Base-by-base conservation (phyloP, 2,888 invertebrate genomes). In the Agonopterix heracliana region DNA sequence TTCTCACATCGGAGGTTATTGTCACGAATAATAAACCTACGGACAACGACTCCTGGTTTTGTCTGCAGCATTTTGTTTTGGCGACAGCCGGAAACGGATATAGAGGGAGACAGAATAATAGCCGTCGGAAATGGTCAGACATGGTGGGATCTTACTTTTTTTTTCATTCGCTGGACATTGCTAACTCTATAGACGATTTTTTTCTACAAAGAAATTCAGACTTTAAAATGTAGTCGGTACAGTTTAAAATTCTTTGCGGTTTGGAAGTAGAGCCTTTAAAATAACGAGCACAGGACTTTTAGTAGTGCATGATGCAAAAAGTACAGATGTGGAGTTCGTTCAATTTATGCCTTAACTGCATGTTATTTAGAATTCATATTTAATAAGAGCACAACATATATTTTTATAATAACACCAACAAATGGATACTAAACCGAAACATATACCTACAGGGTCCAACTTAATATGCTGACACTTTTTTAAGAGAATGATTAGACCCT, bases 111-210 rank as follows among this genome's bases (percentile, higher is more conserved):
- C 87, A 78, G 87, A 88, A 88, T 88, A 88, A 88, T 87, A 82
- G 88, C 85, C 81, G 81, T 79, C 87, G 88, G 88, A 88, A 86
- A 88, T 86, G 88, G 88, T 88, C 88, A 88, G 87, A 86, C 87
- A 84, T 85, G 84, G 78, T 68, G 78, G 77, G 78, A 70, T 81
- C 81, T 82, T 82, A 72, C 69, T 82, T 86, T 83, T 85, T 85
- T 82, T 70, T 75, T 71, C 64, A 59, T 76, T 61, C 65, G 53
- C 81, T 86, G 87, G 83, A 82, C 87, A 78, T 72, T 67, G 78
- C 75, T 74, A 77, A 78, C 78, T 81, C 72, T 79, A 81, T 79
- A 72, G 59, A 66, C 56, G 26, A 26, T 26, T 26, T 26, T 26
- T 26, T n/a, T 42, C 48, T 48, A 46, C 53, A 60, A 46, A 50